Base-by-base conservation (phyloP, 2,113 vertebrate genomes). In the Miniopterus natalensis region DNA sequence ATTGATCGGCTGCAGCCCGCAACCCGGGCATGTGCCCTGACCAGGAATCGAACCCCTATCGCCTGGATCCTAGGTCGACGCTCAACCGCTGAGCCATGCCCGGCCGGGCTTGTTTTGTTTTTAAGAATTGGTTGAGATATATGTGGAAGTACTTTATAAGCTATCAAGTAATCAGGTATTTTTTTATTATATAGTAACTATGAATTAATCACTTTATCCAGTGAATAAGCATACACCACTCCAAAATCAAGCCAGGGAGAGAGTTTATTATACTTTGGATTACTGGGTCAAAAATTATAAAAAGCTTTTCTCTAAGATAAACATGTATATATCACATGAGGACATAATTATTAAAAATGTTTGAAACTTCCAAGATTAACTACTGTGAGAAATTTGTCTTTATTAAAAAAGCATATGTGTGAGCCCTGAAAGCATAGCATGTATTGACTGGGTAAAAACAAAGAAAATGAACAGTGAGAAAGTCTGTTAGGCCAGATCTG, bases 381-480 rank as follows among this genome's bases (percentile, higher is more conserved):
- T 12, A n/a, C 75, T 88, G 75, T 88, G 93, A 73, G 90, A 92
- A 93, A 96, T 77, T n/a, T n/a, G 2, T 91, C 74, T 31, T 87
- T 29, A 0, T 42, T 74, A 25, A 88, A 87, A 84, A 84, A 78
- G 47, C 77, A 31, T 53, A 61, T 8, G 49, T 63, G 40, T 45
- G 90, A 92, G 77, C 17, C 17, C 94, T 49, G 9, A 90, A 88
- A 90, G 45, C 5, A 59, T 70, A 36, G 18, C 49, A 9, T 77
- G 66, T 88, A 27, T 85, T 79, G 96, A 61, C 92, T 95, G 95
- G 96, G 89, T 97, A 84, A 90, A 97, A 98, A 95, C 88, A 17
- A 80, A 97, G 98, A 86, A 97, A 97, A 87, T 97, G 96, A 98
- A 98, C 97, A 98, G 97, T 98, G 98, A 98, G 84, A 71, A 40